These are phyloP conservation scores for Hippolais icterina DNA, from an alignment of 2,113 vertebrate species.

Conservation along the genomic window DNA sequence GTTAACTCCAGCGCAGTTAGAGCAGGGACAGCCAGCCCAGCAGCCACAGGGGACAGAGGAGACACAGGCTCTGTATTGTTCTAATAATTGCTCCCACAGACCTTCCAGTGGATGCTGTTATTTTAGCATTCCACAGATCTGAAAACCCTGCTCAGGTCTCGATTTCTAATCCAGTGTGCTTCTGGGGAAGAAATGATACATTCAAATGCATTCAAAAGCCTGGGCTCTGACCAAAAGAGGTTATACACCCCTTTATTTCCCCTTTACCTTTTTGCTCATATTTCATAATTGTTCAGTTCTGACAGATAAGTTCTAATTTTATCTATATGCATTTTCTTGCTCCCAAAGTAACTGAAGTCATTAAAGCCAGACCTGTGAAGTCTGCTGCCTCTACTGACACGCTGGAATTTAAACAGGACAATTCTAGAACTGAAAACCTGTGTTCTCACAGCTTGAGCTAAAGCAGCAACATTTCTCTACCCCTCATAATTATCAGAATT, in stretches of 20 bases:
- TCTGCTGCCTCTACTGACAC: not conserved
- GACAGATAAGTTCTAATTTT: not conserved
- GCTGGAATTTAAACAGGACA: not conserved
- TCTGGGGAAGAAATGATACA: not conserved
- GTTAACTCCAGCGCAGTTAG: not conserved
- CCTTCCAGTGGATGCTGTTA: not conserved
- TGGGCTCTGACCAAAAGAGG: not conserved
- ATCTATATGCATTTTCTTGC: not conserved
- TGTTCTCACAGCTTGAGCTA: not conserved
- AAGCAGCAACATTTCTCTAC: not conserved
- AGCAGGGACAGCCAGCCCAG: not conserved
- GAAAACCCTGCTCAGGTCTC: not conserved
- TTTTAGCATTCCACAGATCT: not conserved
- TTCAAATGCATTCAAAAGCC: not conserved
- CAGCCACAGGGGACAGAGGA: not conserved
- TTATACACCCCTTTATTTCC: not conserved
- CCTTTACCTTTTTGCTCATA: not conserved
- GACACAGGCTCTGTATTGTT: not conserved
- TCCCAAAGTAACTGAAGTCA: constrained; percentile 15
- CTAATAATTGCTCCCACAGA: not conserved
- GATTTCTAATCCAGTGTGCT: not conserved
- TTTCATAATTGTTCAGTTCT: not conserved
- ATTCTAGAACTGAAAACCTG: not conserved
- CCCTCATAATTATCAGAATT: not conserved
- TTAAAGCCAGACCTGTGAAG: not conserved